phyloP scores from a whole-genome alignment of 1,140 invertebrate genomes.

The Macrocentrus cingulum region DNA sequence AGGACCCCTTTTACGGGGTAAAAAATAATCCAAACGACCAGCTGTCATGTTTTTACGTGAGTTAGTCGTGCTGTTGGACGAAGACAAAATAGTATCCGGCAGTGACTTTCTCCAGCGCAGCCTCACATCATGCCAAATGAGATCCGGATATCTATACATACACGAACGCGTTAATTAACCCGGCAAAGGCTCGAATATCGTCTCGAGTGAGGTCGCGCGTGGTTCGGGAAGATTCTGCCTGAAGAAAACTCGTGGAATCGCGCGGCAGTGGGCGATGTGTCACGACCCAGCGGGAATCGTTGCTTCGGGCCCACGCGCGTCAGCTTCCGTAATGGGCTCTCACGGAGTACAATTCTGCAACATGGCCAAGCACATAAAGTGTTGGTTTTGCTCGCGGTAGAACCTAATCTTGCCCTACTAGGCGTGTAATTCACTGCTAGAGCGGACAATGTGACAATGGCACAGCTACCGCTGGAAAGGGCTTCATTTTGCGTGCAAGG shows the following conservation, averaged over 20 bases:
- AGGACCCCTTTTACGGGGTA: too few species aligned
- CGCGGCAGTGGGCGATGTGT: slow-evolving; percentile 13
- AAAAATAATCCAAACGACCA: too few species aligned
- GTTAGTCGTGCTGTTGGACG: too few species aligned
- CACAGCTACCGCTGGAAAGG: slow-evolving; percentile 22
- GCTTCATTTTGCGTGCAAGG: slow-evolving; percentile 2
- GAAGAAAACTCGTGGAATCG: too few species aligned
- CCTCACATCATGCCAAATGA: slow-evolving; percentile 28
- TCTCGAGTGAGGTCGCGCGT: too few species aligned
- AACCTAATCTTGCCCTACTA: slow-evolving; percentile 41
- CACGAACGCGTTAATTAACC: slow-evolving; percentile 3
- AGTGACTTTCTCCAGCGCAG: too few species aligned
- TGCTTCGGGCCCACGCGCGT: slow-evolving; percentile 19
- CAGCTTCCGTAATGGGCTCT: slow-evolving; percentile 7
- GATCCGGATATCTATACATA: slow-evolving; percentile 28
- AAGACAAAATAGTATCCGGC: too few species aligned
- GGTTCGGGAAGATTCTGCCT: too few species aligned
- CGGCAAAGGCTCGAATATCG: too few species aligned
- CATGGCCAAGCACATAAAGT: too few species aligned
- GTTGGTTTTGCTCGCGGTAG: slow-evolving; percentile 28
- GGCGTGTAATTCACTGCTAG: slow-evolving; percentile 35
- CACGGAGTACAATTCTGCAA: background rate
- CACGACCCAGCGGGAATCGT: slow-evolving; percentile 17
- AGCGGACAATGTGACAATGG: slow-evolving; percentile 37
- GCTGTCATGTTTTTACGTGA: too few species aligned